Evolutionary conservation across 2,797 vertebrate genomes (phyloP).

Genomic region (Stomatorhinus walkeri): DNA sequence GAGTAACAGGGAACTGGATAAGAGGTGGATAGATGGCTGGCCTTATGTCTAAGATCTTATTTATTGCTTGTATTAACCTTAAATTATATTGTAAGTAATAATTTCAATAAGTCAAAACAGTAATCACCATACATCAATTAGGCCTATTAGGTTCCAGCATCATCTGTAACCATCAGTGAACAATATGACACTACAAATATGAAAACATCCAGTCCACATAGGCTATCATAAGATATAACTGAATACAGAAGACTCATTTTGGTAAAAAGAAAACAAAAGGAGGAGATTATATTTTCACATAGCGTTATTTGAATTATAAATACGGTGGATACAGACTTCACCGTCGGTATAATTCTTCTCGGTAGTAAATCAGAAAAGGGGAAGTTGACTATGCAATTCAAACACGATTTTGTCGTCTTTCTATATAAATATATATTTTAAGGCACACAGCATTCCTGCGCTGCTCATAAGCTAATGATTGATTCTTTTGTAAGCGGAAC

Average conservation of each 20-base stretch:
- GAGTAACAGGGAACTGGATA: background rate
- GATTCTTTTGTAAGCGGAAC: slow-evolving; percentile 40
- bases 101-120: background rate
- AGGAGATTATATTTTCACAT: background rate
- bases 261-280: background rate
- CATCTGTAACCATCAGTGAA: background rate
- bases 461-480: slow-evolving; percentile 35
- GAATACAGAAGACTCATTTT: background rate
- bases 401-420: background rate
- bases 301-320: background rate
- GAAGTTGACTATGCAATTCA: background rate
- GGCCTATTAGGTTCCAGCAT: background rate
- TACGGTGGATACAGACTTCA: background rate
- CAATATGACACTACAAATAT: background rate
- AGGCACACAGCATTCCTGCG: background rate
- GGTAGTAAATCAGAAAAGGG: background rate
- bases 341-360: background rate
- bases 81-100: background rate
- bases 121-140: background rate
- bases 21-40: background rate
- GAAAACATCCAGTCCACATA: background rate
- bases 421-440: background rate
- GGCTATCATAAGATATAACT: background rate
- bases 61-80: background rate
- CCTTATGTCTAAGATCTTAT: background rate